These are phyloP conservation scores for Etheostoma nigrum DNA, from an alignment of 2,797 vertebrate species.

Conservation along the genomic window DNA sequence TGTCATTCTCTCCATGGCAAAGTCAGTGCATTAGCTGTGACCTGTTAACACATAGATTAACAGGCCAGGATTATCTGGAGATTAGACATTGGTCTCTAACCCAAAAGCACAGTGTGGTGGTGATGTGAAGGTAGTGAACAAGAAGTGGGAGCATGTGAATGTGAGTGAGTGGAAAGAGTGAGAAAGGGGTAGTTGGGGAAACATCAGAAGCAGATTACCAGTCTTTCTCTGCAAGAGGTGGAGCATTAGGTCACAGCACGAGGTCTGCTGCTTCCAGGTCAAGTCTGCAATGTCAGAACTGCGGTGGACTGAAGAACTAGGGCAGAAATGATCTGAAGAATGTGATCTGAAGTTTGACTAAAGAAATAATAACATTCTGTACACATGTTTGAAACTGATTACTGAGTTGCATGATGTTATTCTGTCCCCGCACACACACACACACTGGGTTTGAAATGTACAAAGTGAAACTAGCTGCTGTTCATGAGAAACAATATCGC, in stretches of 20 bases:
- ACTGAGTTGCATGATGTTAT: not conserved
- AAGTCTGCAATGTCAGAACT: slow-evolving; percentile 39
- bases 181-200: slow-evolving; percentile 31
- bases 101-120: slow-evolving; percentile 38
- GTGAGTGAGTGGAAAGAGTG: not conserved
- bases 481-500: not conserved
- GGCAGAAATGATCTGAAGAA: not conserved
- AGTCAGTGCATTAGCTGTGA: slow-evolving; percentile 45
- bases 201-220: slow-evolving; percentile 33
- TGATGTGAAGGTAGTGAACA: slow-evolving; percentile 31
- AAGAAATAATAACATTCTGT: not conserved
- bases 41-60: slow-evolving; percentile 73
- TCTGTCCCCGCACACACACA: not conserved
- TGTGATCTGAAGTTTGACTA: slow-evolving; percentile 11
- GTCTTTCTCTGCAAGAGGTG: slow-evolving; percentile 59
- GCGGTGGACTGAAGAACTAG: slow-evolving; percentile 6
- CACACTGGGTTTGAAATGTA: not conserved
- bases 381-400: not conserved
- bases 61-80: slow-evolving; percentile 70
- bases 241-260: slow-evolving; percentile 56
- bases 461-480: not conserved
- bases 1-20: slow-evolving; percentile 28
- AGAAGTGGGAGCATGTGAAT: slow-evolving; percentile 21
- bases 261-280: slow-evolving; percentile 67
- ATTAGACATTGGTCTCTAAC: slow-evolving; percentile 76